A percentile compares a stretch with the other conserved stretches of the same genome.
Evolutionary conservation across 2,797 vertebrate genomes (phyloP).

Genomic region (Cercopithecus hamlyni): DNA sequence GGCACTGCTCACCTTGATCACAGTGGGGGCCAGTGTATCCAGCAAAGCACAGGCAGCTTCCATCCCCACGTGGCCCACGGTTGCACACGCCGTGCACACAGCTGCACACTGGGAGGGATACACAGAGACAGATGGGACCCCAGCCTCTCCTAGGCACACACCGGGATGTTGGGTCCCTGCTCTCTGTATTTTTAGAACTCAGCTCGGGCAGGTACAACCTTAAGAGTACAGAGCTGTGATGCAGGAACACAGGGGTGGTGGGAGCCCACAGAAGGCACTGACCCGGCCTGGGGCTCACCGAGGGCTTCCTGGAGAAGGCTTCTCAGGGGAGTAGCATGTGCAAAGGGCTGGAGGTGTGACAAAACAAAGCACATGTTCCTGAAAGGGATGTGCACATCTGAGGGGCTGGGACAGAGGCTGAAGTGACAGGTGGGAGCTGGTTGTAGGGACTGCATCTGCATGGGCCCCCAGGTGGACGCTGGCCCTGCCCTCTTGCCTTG

Average conservation of each 20-base stretch:
- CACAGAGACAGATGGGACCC: background rate
- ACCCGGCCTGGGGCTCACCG: background rate
- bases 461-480: no score
- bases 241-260: background rate
- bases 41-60: constrained; percentile 92
- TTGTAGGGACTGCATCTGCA: background rate
- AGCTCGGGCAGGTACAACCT: background rate
- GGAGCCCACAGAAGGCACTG: background rate
- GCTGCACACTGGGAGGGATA: constrained; percentile 88
- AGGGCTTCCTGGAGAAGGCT: background rate
- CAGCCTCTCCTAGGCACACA: background rate
- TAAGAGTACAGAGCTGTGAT: background rate
- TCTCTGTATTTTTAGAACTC: background rate
- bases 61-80: constrained; percentile 87
- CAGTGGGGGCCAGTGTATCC: constrained; percentile 92
- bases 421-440: background rate
- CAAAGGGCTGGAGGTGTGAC: background rate
- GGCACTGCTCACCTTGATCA: constrained; percentile 87
- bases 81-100: constrained; percentile 91
- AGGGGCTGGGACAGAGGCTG: background rate
- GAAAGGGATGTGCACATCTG: background rate
- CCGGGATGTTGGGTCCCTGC: background rate
- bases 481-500: background rate
- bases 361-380: background rate
- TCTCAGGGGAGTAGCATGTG: background rate